phyloP scores from a whole-genome alignment of 2,797 vertebrate genomes.

The Rhynchonycteris naso region DNA sequence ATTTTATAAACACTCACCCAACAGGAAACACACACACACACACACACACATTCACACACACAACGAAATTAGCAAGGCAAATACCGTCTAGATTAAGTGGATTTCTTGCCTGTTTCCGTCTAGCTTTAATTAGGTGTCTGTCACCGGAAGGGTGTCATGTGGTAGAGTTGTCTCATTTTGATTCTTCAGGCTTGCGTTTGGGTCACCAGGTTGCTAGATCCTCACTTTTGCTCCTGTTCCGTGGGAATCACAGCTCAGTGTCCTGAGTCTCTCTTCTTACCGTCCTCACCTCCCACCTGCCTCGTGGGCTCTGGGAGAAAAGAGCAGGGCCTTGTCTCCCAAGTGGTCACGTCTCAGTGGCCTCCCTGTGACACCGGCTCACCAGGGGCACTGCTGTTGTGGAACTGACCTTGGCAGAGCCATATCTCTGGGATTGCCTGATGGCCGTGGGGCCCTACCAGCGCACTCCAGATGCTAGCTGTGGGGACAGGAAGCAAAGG shows the following conservation, averaged over 20 bases:
- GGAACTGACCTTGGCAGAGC: not conserved
- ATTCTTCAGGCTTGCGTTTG: conserved; percentile 42
- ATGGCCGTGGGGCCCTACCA: not conserved
- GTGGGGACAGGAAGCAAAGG: not conserved
- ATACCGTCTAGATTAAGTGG: conserved; percentile 67
- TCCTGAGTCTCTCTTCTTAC: not conserved
- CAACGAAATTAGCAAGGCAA: conserved; percentile 74
- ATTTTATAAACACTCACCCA: conserved; percentile 74
- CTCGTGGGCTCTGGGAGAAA: not conserved
- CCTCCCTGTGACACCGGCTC: not conserved
- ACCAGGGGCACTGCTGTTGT: accelerated
- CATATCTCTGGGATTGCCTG: not conserved
- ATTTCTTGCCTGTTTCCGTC: conserved; percentile 71
- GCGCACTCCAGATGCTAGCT: not conserved
- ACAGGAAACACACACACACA: conserved; percentile 55
- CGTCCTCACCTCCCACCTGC: not conserved
- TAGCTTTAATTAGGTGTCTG: conserved; percentile 80
- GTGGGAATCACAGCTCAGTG: too few relatives aligned
- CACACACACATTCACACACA: not conserved
- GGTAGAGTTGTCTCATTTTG: not conserved
- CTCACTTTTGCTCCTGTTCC: accelerated
- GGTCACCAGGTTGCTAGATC: accelerated
- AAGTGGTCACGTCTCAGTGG: accelerated
- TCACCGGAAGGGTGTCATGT: conserved; percentile 5
- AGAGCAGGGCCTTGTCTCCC: not conserved